phyloP scores from a whole-genome alignment of 2,113 vertebrate genomes.

The Pelodiscus sinensis region DNA sequence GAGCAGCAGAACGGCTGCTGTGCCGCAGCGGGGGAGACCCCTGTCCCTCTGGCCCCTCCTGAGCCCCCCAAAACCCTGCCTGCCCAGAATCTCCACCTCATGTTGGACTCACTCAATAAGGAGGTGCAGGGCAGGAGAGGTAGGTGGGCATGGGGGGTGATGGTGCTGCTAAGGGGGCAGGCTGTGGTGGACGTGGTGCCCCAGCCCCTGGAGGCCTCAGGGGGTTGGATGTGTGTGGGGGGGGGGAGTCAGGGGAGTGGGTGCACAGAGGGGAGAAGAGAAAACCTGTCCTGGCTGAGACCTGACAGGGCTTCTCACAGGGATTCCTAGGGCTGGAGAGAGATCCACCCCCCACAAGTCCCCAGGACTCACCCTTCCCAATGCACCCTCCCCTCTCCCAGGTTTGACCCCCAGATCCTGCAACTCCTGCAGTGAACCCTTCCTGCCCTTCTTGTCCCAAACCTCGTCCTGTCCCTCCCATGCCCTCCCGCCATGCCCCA shows the following conservation, averaged over 20 bases:
- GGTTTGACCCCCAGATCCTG: neutral
- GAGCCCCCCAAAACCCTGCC: conserved; percentile 63
- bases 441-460: neutral
- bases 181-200: neutral
- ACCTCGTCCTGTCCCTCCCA: neutral
- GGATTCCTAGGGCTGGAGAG: neutral
- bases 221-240: neutral
- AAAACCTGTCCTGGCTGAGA: neutral
- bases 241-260: neutral
- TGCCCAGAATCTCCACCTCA: conserved; percentile 82
- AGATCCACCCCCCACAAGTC: neutral
- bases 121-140: conserved; percentile 78
- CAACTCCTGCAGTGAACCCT: neutral
- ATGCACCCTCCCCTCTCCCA: neutral
- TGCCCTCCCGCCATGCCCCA: too few relatives aligned
- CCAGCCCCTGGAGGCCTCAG: neutral
- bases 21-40: conserved; percentile 53
- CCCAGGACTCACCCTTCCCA: neutral
- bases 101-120: conserved; percentile 81
- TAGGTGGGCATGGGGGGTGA: conserved; percentile 47
- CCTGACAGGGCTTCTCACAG: neutral
- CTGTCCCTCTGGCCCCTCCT: neutral
- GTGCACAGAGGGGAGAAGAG: neutral
- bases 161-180: neutral
- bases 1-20: conserved; percentile 37